Evolutionary conservation across 2,888 invertebrate genomes (phyloP).

Genomic region (Entomobrya proxima): DNA sequence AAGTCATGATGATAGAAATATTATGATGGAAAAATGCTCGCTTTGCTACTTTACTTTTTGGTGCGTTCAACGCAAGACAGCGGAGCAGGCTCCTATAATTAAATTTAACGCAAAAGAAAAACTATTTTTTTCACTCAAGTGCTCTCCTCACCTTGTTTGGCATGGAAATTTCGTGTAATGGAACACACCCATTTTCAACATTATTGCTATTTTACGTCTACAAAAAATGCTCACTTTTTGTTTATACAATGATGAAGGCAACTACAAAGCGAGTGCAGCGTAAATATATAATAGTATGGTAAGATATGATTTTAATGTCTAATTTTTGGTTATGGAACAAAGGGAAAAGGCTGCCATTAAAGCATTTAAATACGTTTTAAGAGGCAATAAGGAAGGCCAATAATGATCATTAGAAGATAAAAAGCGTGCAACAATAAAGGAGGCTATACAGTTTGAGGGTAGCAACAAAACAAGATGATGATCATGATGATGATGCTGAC

Average conservation of each 20-base stretch:
- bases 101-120: constrained; percentile 17
- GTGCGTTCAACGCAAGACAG: not conserved
- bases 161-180: too few relatives aligned
- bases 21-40: not conserved
- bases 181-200: not conserved
- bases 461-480: not conserved
- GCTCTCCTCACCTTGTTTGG: not conserved
- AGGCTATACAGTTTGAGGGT: too few relatives aligned
- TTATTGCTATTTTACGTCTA: too few relatives aligned
- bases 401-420: not conserved
- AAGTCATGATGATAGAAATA: not conserved
- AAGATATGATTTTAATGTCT: too few relatives aligned
- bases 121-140: not conserved
- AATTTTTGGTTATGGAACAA: not conserved
- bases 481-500: not conserved
- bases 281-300: too few relatives aligned
- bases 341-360: not conserved
- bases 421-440: too few relatives aligned
- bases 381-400: not conserved
- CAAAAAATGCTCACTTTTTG: not conserved
- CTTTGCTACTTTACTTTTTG: not conserved
- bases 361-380: not conserved
- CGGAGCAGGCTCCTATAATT: not conserved
- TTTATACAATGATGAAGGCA: not conserved
- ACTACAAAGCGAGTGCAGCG: too few relatives aligned